Base-by-base conservation (phyloP, 2,888 invertebrate genomes). In the Pecten maximus region DNA sequence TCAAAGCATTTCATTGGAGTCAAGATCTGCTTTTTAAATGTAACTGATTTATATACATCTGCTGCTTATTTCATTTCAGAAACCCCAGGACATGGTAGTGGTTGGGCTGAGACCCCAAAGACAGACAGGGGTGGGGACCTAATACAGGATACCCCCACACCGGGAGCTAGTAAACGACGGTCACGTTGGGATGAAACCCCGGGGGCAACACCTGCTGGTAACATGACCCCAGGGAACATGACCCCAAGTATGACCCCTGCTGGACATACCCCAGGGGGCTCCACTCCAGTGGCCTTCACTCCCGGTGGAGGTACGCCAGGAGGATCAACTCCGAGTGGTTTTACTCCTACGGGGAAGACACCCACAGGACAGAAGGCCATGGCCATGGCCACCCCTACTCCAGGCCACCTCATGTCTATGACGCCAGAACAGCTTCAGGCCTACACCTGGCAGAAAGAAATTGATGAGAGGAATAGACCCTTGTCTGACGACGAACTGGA, bases 111-210 rank as follows among this genome's bases (percentile, higher is more conserved):
- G 97, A 99, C 99, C 0, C 99, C 99, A 0, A 98, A 99, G 92
- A 99, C 99, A 0, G 99, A 99, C 96, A 98, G 99, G 90, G 95
- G 94, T n/a, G 96, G 95, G n/a, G 96, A 96, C 44, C 94, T 97
- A 19, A 98, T 98, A 95, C 97, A 99, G 95, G 99, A 99, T 97
- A 98, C 99, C 0, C 99, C 99, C 0, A 99, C 99, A 0, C 99
- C 99, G 0, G 98, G 99, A 50, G 98, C 98, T 0, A 98, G 99
- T 89, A 99, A 99, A 97, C 97, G 99, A 0, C 98, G 99, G 90
- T 99, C 99, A 91, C 98, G 99, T 92, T 99, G 99, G 99, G 99
- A 99, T 97, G 99, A 99, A 97, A 99, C 99, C 0, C 99, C 99
- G 0, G 97, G 97, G 91, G 97, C 97, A 4, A 97, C 97, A 92